Conservation (phyloP, 2,113 vertebrate genomes). For the Amphiprion percula region DNA sequence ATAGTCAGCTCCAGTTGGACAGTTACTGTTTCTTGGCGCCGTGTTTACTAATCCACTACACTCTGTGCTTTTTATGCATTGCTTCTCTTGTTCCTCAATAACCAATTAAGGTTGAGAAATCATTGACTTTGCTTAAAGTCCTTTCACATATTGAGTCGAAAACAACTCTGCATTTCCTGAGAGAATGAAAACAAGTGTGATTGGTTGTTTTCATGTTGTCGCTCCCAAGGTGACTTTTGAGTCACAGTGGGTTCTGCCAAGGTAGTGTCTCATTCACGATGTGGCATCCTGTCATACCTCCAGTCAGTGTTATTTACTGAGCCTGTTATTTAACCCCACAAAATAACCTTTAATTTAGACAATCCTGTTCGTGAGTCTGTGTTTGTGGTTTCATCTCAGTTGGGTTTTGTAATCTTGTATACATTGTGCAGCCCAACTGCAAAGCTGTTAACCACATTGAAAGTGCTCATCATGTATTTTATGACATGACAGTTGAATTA, state of each 20-base stretch:
- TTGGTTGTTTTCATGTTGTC: not conserved
- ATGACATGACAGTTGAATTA: conserved; percentile 1
- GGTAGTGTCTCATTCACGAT: not conserved
- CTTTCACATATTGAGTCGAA: not conserved
- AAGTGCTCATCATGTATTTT: conserved; percentile 6
- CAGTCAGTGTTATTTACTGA: not conserved
- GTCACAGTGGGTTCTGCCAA: not conserved
- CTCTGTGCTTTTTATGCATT: not conserved
- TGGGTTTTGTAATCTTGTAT: not conserved
- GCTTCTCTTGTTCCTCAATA: not conserved
- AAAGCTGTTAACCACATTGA: conserved; percentile 9
- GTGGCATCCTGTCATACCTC: not conserved
- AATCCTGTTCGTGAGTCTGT: not conserved
- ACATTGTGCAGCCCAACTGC: conserved; percentile 10
- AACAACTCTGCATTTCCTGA: not conserved
- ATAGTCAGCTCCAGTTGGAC: not conserved
- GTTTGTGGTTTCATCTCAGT: not conserved
- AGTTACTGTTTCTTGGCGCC: not conserved
- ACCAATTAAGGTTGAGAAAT: conserved; percentile 3
- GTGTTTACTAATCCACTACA: not conserved
- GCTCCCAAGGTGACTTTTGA: not conserved
- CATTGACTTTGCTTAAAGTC: not conserved
- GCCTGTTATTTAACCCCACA: conserved; percentile 16
- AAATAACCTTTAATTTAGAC: conserved; percentile 18
- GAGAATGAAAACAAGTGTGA: conserved; percentile 2